Conservation (phyloP, 2,888 invertebrate genomes). For the Sycophila texana region DNA sequence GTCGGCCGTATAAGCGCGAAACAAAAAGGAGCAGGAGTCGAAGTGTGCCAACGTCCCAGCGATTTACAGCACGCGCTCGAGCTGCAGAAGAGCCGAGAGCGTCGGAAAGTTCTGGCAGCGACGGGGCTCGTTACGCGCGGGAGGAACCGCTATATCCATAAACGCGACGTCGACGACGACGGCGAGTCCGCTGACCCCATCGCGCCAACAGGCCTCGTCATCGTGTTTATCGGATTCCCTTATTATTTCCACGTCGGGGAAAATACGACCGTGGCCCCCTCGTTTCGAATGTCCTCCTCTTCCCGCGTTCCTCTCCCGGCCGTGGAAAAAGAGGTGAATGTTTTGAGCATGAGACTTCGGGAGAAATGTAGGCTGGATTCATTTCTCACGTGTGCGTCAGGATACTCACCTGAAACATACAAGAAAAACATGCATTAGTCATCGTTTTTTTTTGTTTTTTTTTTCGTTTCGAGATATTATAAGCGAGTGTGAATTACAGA, state of each 20-base stretch:
- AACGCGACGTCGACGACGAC: slow-evolving; percentile 42
- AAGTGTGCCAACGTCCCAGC: slow-evolving; percentile 39
- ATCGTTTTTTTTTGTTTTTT: slow-evolving; percentile 7
- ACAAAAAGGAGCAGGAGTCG: neutral
- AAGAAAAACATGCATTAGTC: slow-evolving; percentile 35
- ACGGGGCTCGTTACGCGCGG: slow-evolving; percentile 56
- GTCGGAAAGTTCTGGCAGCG: slow-evolving; percentile 45
- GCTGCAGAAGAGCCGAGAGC: neutral
- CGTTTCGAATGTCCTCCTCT: slow-evolving; percentile 15
- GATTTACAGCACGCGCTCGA: neutral
- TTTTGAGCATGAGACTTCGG: slow-evolving; percentile 3
- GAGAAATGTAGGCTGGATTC: slow-evolving; percentile 27
- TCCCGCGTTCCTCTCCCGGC: neutral
- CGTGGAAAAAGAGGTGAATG: neutral
- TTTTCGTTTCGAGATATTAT: too few relatives aligned
- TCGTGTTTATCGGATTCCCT: slow-evolving; percentile 53
- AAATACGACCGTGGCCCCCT: slow-evolving; percentile 32
- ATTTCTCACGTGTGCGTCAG: slow-evolving; percentile 26
- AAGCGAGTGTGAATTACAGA: too few relatives aligned
- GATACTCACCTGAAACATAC: slow-evolving; percentile 50
- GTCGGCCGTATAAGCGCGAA: neutral
- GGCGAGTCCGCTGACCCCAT: slow-evolving; percentile 39
- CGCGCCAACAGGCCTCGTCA: slow-evolving; percentile 41
- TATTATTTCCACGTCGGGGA: slow-evolving; percentile 18
- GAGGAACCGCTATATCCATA: slow-evolving; percentile 64